A percentile compares a stretch with the other conserved stretches of the same genome.
These are phyloP conservation scores for Geotria australis DNA, from an alignment of 2,797 vertebrate species.

Conservation along the genomic window DNA sequence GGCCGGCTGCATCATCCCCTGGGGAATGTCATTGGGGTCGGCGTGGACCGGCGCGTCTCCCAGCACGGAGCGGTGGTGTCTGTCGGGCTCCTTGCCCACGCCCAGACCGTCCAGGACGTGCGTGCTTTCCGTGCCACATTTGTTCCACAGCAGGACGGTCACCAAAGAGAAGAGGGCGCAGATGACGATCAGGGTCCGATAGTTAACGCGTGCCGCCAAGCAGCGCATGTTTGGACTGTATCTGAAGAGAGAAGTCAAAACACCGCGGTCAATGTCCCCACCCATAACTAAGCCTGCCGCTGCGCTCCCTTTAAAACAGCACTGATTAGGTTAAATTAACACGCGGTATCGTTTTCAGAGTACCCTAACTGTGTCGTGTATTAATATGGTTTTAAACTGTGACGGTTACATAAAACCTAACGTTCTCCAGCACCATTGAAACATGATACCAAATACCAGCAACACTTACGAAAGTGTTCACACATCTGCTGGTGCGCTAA, in stretches of 20 bases:
- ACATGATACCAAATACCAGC: too few species aligned
- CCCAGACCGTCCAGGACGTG: neutral
- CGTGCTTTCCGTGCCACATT: conserved; percentile 13
- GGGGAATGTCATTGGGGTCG: conserved; percentile 7
- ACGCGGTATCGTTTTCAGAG: too few species aligned
- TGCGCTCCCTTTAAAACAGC: too few species aligned
- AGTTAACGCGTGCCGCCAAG: conserved; percentile 77
- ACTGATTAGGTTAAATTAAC: too few species aligned
- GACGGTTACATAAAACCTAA: too few species aligned
- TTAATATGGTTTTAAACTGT: too few species aligned
- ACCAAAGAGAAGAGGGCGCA: conserved; percentile 60
- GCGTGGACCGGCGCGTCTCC: conserved; percentile 23
- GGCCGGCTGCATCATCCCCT: neutral
- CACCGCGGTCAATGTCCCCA: too few species aligned
- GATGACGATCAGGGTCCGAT: conserved; percentile 82
- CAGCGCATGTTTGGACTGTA: conserved; percentile 77
- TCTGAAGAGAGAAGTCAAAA: conserved; percentile 6
- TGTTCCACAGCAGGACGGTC: conserved; percentile 70
- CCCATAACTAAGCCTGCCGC: too few species aligned
- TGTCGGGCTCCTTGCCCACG: neutral
- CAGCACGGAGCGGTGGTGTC: conserved; percentile 10
- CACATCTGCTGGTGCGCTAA: too few species aligned
- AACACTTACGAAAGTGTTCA: too few species aligned
- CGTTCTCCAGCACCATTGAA: too few species aligned
- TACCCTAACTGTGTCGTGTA: too few species aligned